Percentiles rank a stretch among this genome's conserved stretches.
These are phyloP conservation scores for Panzeria rudis DNA, from an alignment of 2,888 invertebrate genomes.

Conservation along the genomic window DNA sequence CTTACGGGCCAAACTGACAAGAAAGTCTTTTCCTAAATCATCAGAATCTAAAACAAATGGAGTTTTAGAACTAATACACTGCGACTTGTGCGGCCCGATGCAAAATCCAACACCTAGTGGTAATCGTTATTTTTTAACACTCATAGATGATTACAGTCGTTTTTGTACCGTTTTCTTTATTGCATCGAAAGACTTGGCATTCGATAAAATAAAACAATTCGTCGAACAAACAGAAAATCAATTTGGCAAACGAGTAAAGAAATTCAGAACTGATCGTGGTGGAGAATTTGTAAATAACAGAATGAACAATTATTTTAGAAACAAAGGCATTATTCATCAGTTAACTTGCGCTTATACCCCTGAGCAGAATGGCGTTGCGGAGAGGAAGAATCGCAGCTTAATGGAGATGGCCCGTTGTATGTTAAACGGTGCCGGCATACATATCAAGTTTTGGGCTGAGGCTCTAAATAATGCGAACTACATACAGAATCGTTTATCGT, in stretches of 20 bases:
- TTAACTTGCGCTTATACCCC: background rate
- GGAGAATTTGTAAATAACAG: background rate
- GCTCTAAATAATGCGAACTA: too few species aligned
- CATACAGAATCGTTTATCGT: background rate
- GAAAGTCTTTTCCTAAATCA: background rate
- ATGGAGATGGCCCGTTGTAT: background rate
- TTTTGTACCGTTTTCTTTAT: background rate
- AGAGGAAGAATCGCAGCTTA: background rate
- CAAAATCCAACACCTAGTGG: background rate
- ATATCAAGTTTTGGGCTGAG: background rate
- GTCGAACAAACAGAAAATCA: constrained; percentile 3
- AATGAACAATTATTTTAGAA: background rate
- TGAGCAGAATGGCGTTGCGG: background rate
- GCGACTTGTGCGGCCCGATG: background rate
- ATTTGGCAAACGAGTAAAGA: constrained; percentile 2
- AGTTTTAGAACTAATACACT: background rate
- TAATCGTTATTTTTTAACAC: constrained; percentile 1
- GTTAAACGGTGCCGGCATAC: background rate
- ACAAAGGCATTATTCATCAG: too few species aligned
- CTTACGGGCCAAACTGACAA: constrained; percentile 5
- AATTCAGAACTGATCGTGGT: background rate
- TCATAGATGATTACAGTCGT: background rate
- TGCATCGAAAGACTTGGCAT: constrained; percentile 3
- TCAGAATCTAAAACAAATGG: background rate
- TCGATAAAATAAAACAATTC: constrained; percentile 12